phyloP scores from a whole-genome alignment of 2,888 invertebrate genomes.

The Caenorhabditis sp. region DNA sequence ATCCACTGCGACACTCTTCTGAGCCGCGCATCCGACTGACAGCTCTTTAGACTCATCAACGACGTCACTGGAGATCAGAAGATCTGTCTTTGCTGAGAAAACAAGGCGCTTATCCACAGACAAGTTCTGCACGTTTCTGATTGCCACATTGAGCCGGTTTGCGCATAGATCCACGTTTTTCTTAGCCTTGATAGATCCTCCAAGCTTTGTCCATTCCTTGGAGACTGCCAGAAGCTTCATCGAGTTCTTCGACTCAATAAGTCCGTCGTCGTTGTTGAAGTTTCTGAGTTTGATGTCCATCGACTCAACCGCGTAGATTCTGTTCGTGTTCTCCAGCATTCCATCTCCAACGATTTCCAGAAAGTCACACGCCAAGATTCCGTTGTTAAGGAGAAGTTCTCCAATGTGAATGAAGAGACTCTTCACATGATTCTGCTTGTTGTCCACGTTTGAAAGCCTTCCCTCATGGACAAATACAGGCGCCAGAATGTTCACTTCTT shows the following conservation, averaged over 20 bases:
- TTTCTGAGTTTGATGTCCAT: constrained; percentile 66
- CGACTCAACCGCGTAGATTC: constrained; percentile 64
- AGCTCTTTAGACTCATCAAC: constrained; percentile 60
- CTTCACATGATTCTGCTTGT: constrained; percentile 63
- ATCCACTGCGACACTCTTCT: constrained; percentile 60
- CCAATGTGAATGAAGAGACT: constrained; percentile 54
- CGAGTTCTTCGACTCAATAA: constrained; percentile 64
- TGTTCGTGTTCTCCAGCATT: constrained; percentile 61
- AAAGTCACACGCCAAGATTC: constrained; percentile 60
- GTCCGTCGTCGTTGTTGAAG: constrained; percentile 65
- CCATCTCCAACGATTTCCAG: constrained; percentile 62
- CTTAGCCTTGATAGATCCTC: constrained; percentile 62
- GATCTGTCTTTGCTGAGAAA: constrained; percentile 65
- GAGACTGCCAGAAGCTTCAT: constrained; percentile 63
- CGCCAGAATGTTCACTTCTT: constrained; percentile 43
- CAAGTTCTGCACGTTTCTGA: constrained; percentile 41
- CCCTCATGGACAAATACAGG: constrained; percentile 58
- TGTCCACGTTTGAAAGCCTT: constrained; percentile 56
- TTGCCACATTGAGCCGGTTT: constrained; percentile 49
- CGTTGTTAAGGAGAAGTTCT: constrained; percentile 64
- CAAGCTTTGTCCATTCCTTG: constrained; percentile 66
- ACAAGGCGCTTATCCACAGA: constrained; percentile 60
- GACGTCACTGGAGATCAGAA: constrained; percentile 62
- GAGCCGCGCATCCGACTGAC: constrained; percentile 66
- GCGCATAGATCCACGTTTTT: constrained; percentile 58